Evolutionary conservation across 1,140 invertebrate species (phyloP).

Genomic region (Scaptomyza graminum): DNA sequence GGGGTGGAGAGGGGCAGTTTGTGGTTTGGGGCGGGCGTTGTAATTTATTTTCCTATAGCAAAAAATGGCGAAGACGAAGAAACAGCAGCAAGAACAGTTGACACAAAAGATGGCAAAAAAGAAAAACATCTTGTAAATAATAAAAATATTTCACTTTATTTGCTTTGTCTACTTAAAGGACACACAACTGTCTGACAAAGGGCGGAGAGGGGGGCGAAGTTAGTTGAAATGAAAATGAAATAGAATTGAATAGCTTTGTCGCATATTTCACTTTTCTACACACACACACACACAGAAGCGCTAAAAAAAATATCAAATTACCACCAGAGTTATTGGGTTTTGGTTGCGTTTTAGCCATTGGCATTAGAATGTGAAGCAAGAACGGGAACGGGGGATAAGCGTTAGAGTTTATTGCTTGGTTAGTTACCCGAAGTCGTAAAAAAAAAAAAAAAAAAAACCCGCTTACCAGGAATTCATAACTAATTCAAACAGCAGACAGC

Average conservation of each 20-base stretch:
- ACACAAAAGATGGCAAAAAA: conserved; percentile 17
- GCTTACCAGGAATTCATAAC: neutral
- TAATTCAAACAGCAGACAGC: conserved; percentile 2
- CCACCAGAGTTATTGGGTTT: conserved; percentile 49
- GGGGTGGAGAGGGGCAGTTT: too few relatives aligned
- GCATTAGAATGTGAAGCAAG: too few relatives aligned
- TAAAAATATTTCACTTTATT: conserved; percentile 64
- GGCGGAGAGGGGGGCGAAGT: neutral
- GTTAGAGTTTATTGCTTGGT: conserved; percentile 10
- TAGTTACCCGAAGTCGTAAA: conserved; percentile 39
- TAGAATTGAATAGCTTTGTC: conserved; percentile 19
- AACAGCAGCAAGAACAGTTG: conserved; percentile 19
- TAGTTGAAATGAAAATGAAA: conserved; percentile 4
- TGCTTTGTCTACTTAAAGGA: conserved; percentile 48
- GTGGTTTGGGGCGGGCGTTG: conserved; percentile 34
- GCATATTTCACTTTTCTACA: conserved; percentile 25
- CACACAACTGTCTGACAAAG: conserved; percentile 15
- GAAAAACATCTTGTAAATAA: conserved; percentile 49
- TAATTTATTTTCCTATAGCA: conserved; percentile 56
- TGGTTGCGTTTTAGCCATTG: neutral
- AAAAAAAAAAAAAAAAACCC: neutral
- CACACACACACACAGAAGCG: conserved; percentile 3
- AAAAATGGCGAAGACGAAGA: conserved; percentile 12
- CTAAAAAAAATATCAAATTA: conserved; percentile 58
- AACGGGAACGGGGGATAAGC: conserved; percentile 9